Evolutionary conservation across 2,113 vertebrate species (phyloP), one percentile per base, ranked within the genome.

Genomic region (Platanista minor): DNA sequence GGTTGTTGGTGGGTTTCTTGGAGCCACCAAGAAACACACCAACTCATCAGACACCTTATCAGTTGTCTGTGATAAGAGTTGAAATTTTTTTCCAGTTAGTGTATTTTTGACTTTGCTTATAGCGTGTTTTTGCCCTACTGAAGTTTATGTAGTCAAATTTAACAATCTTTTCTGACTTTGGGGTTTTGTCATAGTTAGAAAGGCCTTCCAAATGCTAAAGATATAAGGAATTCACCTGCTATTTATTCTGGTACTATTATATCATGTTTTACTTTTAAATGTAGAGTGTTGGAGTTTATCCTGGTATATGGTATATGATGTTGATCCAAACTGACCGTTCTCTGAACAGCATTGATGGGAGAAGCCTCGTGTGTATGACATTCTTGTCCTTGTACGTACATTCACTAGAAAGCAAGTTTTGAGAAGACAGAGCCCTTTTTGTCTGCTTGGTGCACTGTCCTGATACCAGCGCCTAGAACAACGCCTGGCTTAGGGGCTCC

Each of bases 101-200:
- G 0, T 83, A 8, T 64, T 93, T 81, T 91, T 84, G 25, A 46
- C 27, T 88, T 94, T 61, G n/a, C 43, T 81, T 72, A 29, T 49
- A 39, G 8, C 83, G 5, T 88, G 11, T 85, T 81, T 85, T 41
- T 61, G n/a, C 43, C 78, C n/a, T 43, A 36, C 31, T 71, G 33
- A 67, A 36, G 21, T 71, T 62, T 87, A n/a, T 57, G 46, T 18
- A 86, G 52, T 87, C 39, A 71, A 41, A 36, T 64, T 82, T 21
- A 85, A 33, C 0, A 52, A 0, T 80, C 33, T 57, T 91, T 83
- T 82, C 1, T 69, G 74, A 62, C 25, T 93, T 90, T 12, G 8
- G 23, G 61, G 18, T 52, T 96, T 41, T 49, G 21, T 27, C 41
- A 8, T 46, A 12, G 15, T 71, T 78, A 62, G 36, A 84, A 54